Base-by-base conservation (phyloP, 2,888 invertebrate species). In the Mamestra brassicae region DNA sequence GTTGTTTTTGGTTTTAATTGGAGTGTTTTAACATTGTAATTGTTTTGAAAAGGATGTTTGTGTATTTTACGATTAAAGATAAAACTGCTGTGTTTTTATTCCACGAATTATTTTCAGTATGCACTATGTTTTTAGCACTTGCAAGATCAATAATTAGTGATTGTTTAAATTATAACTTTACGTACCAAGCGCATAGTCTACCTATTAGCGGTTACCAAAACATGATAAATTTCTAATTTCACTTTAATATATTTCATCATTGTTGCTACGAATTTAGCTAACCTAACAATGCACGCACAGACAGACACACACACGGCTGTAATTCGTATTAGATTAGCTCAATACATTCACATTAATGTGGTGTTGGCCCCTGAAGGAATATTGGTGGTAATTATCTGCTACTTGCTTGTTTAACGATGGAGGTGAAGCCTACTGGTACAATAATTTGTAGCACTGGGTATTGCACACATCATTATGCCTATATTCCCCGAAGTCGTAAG, bases 301-400 rank as follows among this genome's bases (percentile, higher is more conserved):
- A 17, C 47, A 54, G 54, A 36, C n/a, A 69, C n/a, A 34, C 38
- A 63, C 15, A 50, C 8, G 38, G 4, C 36, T 26, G 34, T 42
- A 38, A 36, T 55, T 50, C 45, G 63, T 60, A 60, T 67, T 55
- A 63, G 60, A 54, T 65, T 58, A 72, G 10, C 4, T 34, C 34
- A 26, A 17, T 84, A 73, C 8, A 57, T 70, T 57, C 8, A 15
- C 11, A 36, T 45, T 61, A 63, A 36, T 13, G 10, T 15, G 34
- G 60, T 13, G 38, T n/a, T 7, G 36, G 55, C n/a, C 84, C 61
- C 67, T 4, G 15, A 74, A 65, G 84, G 36, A 45, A 68, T 69
- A 54, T 65, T 68, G 54, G 36, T 13, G 17, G 54, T 68, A 62
- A 80, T 74, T 80, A 80, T 64, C 42, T 45, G 64, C 38, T 62